phyloP scores from a whole-genome alignment of 2,888 invertebrate genomes.

The Cantharis lateralis region DNA sequence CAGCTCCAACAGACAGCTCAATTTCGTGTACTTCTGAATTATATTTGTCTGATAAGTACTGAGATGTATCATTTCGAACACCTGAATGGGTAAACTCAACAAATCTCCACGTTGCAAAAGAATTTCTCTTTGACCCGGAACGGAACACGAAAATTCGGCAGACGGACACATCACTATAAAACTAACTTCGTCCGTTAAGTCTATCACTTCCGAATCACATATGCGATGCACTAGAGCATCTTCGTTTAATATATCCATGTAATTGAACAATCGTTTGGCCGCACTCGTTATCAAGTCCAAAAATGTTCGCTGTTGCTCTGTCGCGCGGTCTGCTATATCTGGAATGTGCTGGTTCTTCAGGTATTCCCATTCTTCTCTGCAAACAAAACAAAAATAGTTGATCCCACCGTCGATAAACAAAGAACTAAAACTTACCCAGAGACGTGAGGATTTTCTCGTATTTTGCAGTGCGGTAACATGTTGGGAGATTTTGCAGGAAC shows the following conservation, averaged over 20 bases:
- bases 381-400: constrained; percentile 41
- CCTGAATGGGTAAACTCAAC: constrained; percentile 89
- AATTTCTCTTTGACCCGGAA: constrained; percentile 84
- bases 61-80: constrained; percentile 93
- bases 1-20: constrained; percentile 92
- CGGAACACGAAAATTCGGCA: constrained; percentile 89
- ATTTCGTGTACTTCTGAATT: constrained; percentile 86
- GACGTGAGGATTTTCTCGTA: constrained; percentile 94
- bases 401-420: not conserved
- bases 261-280: constrained; percentile 74
- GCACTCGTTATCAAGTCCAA: constrained; percentile 77
- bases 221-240: constrained; percentile 77
- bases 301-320: constrained; percentile 81
- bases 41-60: constrained; percentile 92
- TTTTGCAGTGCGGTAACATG: constrained; percentile 90
- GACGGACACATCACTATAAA: constrained; percentile 92
- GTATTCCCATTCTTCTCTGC: constrained; percentile 95
- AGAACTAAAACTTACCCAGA: constrained; percentile 74
- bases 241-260: constrained; percentile 77
- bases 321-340: constrained; percentile 59
- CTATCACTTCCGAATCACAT: constrained; percentile 92
- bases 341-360: constrained; percentile 67
- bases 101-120: constrained; percentile 84
- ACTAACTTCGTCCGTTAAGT: constrained; percentile 87
- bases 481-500: constrained; percentile 93